Base-by-base conservation (phyloP, 2,113 vertebrate species). In the Paracanthobrama guichenoti region DNA sequence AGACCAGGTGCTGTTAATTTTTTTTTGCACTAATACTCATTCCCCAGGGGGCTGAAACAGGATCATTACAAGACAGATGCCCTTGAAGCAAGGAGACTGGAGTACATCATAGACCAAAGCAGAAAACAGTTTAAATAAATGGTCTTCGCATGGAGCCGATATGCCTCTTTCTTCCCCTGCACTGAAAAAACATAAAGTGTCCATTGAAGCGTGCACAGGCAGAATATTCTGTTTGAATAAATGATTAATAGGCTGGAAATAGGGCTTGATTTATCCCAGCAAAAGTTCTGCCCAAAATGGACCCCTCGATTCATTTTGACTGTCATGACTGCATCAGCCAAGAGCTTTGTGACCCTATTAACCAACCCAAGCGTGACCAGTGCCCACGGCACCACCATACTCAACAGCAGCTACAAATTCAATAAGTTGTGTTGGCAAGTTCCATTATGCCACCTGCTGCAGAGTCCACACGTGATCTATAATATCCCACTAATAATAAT, bases 221-320 rank as follows among this genome's bases (percentile, higher is more conserved):
- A 55, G 69, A 69, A 60, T 74, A 81, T 76, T 42, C 62, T 20
- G 28, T 57, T 82, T 87, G 84, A 83, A 87, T 87, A 83, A 85
- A 72, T 85, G 69, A 87, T 84, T 79, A 82, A 85, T 71, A 55
- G 46, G 31, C 79, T 82, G 55, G 46, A 87, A 82, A 78, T 64
- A 82, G 74, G 39, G 48, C 72, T 60, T 67, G 66, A 74, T 59
- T 75, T 75, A 86, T 82, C 53, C 18, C 42, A 73, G 77, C 28
- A 31, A 82, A 71, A 74, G 64, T 50, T 28, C 67, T 28, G 82
- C 20, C 79, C 44, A 22, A 57, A 64, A 16, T 50, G 71, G 44
- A 75, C 44, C 71, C n/a, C 26, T 57, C 24, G 22, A 26, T 81
- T 86, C 62, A 71, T 44, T 35, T 39, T 62, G 59, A 28, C 77